Evolutionary conservation across 2,888 invertebrate species (phyloP).

Genomic region (Melolontha melolontha): DNA sequence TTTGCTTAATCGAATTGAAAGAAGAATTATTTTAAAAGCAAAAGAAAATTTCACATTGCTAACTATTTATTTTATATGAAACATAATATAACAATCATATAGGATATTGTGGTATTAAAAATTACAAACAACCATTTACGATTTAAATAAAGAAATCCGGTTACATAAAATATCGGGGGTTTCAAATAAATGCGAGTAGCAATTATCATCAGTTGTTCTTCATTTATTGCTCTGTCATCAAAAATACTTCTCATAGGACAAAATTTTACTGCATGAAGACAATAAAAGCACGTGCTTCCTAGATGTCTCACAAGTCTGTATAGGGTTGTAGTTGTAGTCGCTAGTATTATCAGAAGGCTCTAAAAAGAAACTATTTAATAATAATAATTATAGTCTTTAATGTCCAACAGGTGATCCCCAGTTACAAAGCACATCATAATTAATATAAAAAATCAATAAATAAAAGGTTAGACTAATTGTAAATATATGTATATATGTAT

Average conservation of each 20-base stretch:
- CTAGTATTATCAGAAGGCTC: slow-evolving; percentile 3
- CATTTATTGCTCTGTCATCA: background rate
- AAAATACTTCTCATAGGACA: background rate
- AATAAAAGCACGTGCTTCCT: slow-evolving; percentile 2
- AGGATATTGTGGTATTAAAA: slow-evolving; percentile 11
- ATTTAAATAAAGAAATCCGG: slow-evolving; percentile 6
- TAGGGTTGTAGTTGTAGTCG: background rate
- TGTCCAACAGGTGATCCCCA: too few species aligned
- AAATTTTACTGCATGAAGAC: slow-evolving; percentile 2
- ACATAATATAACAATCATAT: slow-evolving; percentile 14
- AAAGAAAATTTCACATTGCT: too few species aligned
- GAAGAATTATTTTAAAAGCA: too few species aligned
- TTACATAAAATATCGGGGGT: slow-evolving; percentile 9
- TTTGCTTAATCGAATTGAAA: too few species aligned
- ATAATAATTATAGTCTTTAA: too few species aligned
- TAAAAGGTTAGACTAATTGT: too few species aligned
- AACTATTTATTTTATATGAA: background rate
- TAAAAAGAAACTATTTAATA: background rate
- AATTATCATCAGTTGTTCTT: slow-evolving; percentile 6
- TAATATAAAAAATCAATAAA: too few species aligned
- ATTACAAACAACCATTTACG: slow-evolving; percentile 26
- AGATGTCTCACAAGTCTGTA: background rate
- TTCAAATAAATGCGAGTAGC: slow-evolving; percentile 7
- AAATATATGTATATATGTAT: too few species aligned
- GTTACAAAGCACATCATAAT: too few species aligned